Conservation (phyloP, 2,113 vertebrate genomes). For the Nerophis lumbriciformis region DNA sequence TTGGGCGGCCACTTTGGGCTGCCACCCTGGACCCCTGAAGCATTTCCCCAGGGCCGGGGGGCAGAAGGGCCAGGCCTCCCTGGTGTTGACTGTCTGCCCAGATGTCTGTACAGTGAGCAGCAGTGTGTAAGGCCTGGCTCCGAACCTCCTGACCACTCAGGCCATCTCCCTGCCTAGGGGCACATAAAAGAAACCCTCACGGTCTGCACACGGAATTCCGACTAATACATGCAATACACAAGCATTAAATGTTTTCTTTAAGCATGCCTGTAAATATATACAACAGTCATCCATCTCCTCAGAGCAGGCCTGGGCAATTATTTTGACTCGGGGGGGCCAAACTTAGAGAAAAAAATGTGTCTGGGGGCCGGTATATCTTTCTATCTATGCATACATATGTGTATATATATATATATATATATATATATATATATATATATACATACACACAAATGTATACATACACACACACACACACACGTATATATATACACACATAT, state of each 20-base stretch:
- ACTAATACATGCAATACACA: slow-evolving; percentile 22
- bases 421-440: too few species aligned
- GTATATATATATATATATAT: too few species aligned
- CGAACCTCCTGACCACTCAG: slow-evolving; percentile 74
- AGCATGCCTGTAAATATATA: slow-evolving; percentile 24
- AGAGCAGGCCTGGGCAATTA: background rate
- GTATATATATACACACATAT: too few species aligned
- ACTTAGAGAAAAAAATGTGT: too few species aligned
- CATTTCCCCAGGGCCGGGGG: slow-evolving; percentile 70
- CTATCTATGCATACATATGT: too few species aligned
- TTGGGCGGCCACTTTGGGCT: slow-evolving; percentile 72
- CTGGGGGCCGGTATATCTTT: too few species aligned
- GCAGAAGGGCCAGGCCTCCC: slow-evolving; percentile 71
- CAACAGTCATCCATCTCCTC: background rate
- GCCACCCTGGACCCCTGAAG: slow-evolving; percentile 63
- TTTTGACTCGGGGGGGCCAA: too few species aligned
- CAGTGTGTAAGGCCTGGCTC: slow-evolving; percentile 75
- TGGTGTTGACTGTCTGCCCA: slow-evolving; percentile 75
- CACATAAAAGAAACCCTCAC: slow-evolving; percentile 76
- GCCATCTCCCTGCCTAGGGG: slow-evolving; percentile 68
- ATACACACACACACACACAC: too few species aligned
- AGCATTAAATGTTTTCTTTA: slow-evolving; percentile 34
- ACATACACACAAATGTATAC: too few species aligned
- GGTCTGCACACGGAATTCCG: slow-evolving; percentile 55
- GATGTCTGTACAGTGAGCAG: slow-evolving; percentile 72